phyloP scores from a whole-genome alignment of 1,140 invertebrate genomes.

The Riptortus pedestris region DNA sequence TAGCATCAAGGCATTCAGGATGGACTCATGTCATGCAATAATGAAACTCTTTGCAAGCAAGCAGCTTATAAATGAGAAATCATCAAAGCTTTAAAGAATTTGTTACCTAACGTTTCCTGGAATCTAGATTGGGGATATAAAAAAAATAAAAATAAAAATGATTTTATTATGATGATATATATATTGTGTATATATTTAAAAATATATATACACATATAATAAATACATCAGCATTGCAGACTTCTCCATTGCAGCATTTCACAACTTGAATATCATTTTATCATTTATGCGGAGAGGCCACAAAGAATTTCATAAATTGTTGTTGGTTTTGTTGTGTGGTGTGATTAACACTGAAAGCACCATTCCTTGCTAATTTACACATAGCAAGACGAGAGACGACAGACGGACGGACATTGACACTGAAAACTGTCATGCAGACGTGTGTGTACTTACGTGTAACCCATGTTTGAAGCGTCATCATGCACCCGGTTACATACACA shows the following conservation, averaged over 20 bases:
- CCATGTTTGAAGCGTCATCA: slow-evolving; percentile 54
- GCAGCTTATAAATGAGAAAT: slow-evolving; percentile 23
- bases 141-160: too few species aligned
- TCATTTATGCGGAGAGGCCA: neutral
- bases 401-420: slow-evolving; percentile 26
- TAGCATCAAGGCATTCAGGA: neutral
- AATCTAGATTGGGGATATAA: slow-evolving; percentile 12
- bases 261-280: neutral
- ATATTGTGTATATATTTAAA: too few species aligned
- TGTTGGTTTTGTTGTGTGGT: slow-evolving; percentile 8
- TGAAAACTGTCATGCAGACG: slow-evolving; percentile 1
- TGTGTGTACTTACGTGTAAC: slow-evolving; percentile 60
- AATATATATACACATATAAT: slow-evolving; percentile 6
- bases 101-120: slow-evolving; percentile 18
- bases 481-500: slow-evolving; percentile 53
- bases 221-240: slow-evolving; percentile 1
- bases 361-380: slow-evolving; percentile 23
- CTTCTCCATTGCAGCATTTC: slow-evolving; percentile 1
- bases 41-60: slow-evolving; percentile 28
- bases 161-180: too few species aligned
- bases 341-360: slow-evolving; percentile 14
- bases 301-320: slow-evolving; percentile 24
- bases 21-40: slow-evolving; percentile 15
- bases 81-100: slow-evolving; percentile 15
- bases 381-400: slow-evolving; percentile 26